Evolutionary conservation across 2,888 invertebrate species (phyloP), one percentile per base, ranked within the genome.

Genomic region (Chirona hameri): DNA sequence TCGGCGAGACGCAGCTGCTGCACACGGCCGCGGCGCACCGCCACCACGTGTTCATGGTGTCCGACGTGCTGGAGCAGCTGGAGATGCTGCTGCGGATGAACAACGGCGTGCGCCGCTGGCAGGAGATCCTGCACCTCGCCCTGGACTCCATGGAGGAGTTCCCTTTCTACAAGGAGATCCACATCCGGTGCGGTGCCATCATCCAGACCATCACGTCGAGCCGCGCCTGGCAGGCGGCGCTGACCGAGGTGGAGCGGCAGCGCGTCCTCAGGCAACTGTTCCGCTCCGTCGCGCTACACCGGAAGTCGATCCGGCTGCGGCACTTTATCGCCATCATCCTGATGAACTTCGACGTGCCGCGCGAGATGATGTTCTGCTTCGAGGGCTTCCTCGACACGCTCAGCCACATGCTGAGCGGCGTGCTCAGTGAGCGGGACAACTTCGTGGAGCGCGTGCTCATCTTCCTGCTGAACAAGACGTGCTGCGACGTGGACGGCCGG

Each of bases 401-500:
- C 14, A 24, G 27, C 14, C 52, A 79, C 52, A 79, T 79, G 79
- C 27, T 79, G 79, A 79, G 79, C 52, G 79, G 79, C 52, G 52
- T 65, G 55, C 80, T 81, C 46, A 79, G 60, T 48, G 93, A 93
- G 86, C 93, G 94, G 86, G 96, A 96, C 88, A 94, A 95, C 69
- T 97, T 98, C 88, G 96, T 98, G 18, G 97, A 97, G 88, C 92
- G 97, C 85, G 95, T 98, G 86, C 97, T 96, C 39, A 96, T 98
- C 86, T 97, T 96, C 89, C 90, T 99, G 85, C 90, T 99, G 83
- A 99, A 99, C 89, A 96, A 97, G 0, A 90, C 99, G 85, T 98
- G 98, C 12, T 98, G 98, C 88, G 97, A 98, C 89, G 98, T 98
- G 15, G 97, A 98, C 87, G 96, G 96, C 39, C 91, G 91, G 83